phyloP scores from a whole-genome alignment of 2,113 vertebrate genomes.

The Sus scrofa region T2T-Sscrofa CM000822.6:15232001-15232500 shows the following conservation, averaged over 20 bases:
- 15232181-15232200: neutral
- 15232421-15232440: neutral
- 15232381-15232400: slow-evolving; percentile 7
- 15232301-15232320: slow-evolving; percentile 34
- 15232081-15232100: neutral
- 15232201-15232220: neutral
- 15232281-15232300: neutral
- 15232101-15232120: neutral
- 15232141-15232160: accelerated
- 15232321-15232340: neutral
- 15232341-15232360: neutral
- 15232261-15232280: neutral
- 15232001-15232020: neutral
- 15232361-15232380: neutral
- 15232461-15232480: neutral
- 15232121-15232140: neutral
- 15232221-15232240: neutral
- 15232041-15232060: neutral
- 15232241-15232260: neutral
- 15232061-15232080: neutral
- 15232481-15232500: neutral
- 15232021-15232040: neutral
- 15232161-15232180: neutral
- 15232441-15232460: neutral
- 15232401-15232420: neutral